Evolutionary conservation across 2,888 invertebrate genomes (phyloP).

Genomic region (Oxyteleia sp.): DNA sequence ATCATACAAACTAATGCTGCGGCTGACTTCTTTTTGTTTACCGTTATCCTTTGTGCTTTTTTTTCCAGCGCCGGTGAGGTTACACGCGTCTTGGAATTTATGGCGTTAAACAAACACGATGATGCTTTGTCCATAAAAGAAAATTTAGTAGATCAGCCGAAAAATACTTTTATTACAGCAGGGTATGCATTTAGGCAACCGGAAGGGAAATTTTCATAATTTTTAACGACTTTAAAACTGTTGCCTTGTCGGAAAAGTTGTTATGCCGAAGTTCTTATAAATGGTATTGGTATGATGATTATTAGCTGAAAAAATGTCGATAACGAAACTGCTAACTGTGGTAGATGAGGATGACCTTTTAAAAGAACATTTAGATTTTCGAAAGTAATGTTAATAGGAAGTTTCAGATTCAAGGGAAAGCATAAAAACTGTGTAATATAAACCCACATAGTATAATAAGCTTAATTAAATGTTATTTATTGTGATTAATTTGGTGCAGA

Average conservation of each 20-base stretch:
- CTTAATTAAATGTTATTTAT: conserved; percentile 24
- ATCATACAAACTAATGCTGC: conserved; percentile 48
- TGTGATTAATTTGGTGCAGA: conserved; percentile 21
- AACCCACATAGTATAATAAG: conserved; percentile 14
- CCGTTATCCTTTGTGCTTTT: conserved; percentile 38
- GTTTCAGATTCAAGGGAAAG: conserved; percentile 19
- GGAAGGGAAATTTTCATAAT: neutral
- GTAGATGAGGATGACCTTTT: conserved; percentile 49
- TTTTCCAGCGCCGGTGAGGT: conserved; percentile 14
- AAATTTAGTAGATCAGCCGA: conserved; percentile 44
- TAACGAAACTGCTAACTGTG: conserved; percentile 16
- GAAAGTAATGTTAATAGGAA: conserved; percentile 55
- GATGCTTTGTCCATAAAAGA: conserved; percentile 27
- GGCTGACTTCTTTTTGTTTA: conserved; percentile 48
- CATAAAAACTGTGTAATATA: conserved; percentile 29
- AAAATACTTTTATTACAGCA: conserved; percentile 22
- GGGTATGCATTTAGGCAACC: conserved; percentile 25
- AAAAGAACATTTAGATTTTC: conserved; percentile 48
- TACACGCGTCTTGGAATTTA: conserved; percentile 37
- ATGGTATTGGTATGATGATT: neutral
- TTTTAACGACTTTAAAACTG: neutral
- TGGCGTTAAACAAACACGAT: conserved; percentile 34
- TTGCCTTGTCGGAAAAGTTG: neutral
- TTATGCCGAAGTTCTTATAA: neutral
- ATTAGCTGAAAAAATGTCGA: conserved; percentile 1